Evolutionary conservation across 2,888 invertebrate species (phyloP), one percentile per base, ranked within the genome.

Genomic region (Pachliopta kotzebuea): DNA sequence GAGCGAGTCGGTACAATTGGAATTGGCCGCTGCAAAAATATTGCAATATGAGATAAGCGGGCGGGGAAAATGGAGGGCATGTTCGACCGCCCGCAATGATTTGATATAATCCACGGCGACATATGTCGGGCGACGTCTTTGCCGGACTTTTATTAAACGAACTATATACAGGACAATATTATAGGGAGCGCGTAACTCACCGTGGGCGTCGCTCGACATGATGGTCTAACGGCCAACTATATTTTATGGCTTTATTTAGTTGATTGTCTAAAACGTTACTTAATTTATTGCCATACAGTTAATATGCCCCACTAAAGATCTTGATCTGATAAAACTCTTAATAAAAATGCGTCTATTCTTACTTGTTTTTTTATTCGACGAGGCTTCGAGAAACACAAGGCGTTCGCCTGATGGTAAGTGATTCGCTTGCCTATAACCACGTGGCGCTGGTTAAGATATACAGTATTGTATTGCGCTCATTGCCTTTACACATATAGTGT

Each of bases 31-130:
- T 74, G 73, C 71, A 70, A 70, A 70, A 70, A 71, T 71, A 73
- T 71, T 68, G 76, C 74, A 74, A 75, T 74, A 71, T 67, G 66
- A 74, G 74, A 75, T 75, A 74, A 74, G 73, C 69, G 26, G 67
- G 73, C 69, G 26, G 67, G 67, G 70, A 82, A 79, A 72, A 74
- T 49, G 53, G 61, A 65, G 65, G 61, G 60, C n/a, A 52, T 56
- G 31, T 53, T 52, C 71, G 72, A 79, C 77, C 73, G 72, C 70
- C 74, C 72, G 76, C 82, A 82, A 84, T 84, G 85, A 83, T 85
- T 84, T 81, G 84, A 85, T 85, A 86, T 88, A 85, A 86, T 84
- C 86, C 82, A 68, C 67, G 71, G 70, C 73, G 76, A 84, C 89
- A 88, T 86, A 84, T 88, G 90, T 86, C 78, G 78, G 70, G 69